Evolutionary conservation across 1,140 invertebrate genomes (phyloP).

Genomic region (Drosophila lacertosa): DNA sequence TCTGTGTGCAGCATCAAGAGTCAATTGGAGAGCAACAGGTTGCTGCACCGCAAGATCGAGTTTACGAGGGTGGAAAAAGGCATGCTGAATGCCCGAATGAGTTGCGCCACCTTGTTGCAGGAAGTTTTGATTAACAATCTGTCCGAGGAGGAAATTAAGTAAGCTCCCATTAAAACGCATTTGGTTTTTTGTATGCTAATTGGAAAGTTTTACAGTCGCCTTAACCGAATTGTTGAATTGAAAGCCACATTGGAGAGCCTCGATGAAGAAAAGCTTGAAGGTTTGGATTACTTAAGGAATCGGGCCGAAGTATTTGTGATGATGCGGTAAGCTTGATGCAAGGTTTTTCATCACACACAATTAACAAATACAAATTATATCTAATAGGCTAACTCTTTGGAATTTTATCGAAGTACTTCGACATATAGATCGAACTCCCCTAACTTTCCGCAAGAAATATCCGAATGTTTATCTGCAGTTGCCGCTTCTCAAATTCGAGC

Average conservation of each 20-base stretch:
- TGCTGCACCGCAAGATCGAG: background rate
- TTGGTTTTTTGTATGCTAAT: background rate
- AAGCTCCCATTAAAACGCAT: background rate
- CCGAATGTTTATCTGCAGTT: constrained; percentile 67
- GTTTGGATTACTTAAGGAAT: constrained; percentile 59
- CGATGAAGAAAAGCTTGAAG: constrained; percentile 47
- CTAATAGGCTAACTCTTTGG: no score
- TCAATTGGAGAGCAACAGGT: background rate
- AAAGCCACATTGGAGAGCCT: constrained; percentile 61
- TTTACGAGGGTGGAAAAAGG: no score
- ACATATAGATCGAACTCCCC: no score
- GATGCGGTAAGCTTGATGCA: no score
- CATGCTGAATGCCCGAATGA: constrained; percentile 56
- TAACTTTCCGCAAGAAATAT: constrained; percentile 65
- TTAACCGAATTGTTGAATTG: no score
- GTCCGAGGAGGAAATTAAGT: constrained; percentile 73
- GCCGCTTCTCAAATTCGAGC: constrained; percentile 73
- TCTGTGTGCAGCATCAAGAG: background rate
- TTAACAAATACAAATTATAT: no score
- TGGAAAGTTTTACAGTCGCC: constrained; percentile 40
- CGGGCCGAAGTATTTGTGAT: no score
- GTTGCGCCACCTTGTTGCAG: constrained; percentile 51
- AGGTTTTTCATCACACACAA: no score
- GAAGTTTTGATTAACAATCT: constrained; percentile 66
- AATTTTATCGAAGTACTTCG: constrained; percentile 67